These are phyloP conservation scores for Phycodurus eques DNA, from an alignment of 2,113 vertebrate genomes.

Conservation along the genomic window DNA sequence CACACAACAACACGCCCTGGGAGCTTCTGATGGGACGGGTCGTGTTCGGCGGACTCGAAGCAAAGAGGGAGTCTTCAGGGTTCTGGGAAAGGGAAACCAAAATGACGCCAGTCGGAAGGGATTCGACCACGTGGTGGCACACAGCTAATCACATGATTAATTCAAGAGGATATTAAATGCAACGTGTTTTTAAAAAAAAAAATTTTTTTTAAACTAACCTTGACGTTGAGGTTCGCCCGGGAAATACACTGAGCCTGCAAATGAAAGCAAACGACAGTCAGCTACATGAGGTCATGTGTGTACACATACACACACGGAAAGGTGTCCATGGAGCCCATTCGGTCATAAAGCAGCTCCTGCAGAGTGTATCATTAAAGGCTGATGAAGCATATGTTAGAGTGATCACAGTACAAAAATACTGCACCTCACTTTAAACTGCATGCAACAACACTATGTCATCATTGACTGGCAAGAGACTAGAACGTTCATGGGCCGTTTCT, in stretches of 20 bases:
- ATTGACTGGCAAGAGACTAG: constrained; percentile 4
- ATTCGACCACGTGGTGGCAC: constrained; percentile 1
- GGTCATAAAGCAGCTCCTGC: constrained; percentile 51
- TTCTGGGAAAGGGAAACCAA: background rate
- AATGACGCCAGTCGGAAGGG: background rate
- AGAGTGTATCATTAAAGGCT: constrained; percentile 49
- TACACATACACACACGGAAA: constrained; percentile 9
- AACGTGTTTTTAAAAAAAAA: too few relatives aligned
- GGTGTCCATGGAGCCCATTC: constrained; percentile 28
- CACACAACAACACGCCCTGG: constrained; percentile 17
- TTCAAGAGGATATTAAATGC: background rate
- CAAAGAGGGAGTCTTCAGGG: background rate
- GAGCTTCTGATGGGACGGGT: constrained; percentile 16
- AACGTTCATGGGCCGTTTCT: background rate
- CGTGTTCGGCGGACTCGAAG: background rate
- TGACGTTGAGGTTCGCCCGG: constrained; percentile 3
- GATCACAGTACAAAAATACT: constrained; percentile 25
- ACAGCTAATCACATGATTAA: background rate
- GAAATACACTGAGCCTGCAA: constrained; percentile 37
- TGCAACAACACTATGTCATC: constrained; percentile 27
- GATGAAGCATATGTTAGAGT: constrained; percentile 54
- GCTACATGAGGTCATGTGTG: constrained; percentile 5
- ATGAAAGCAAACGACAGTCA: constrained; percentile 31
- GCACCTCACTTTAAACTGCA: constrained; percentile 32
- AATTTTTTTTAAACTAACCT: constrained; percentile 17